Evolutionary conservation across 2,888 invertebrate genomes (phyloP).

Genomic region (Uloborus plumipes): DNA sequence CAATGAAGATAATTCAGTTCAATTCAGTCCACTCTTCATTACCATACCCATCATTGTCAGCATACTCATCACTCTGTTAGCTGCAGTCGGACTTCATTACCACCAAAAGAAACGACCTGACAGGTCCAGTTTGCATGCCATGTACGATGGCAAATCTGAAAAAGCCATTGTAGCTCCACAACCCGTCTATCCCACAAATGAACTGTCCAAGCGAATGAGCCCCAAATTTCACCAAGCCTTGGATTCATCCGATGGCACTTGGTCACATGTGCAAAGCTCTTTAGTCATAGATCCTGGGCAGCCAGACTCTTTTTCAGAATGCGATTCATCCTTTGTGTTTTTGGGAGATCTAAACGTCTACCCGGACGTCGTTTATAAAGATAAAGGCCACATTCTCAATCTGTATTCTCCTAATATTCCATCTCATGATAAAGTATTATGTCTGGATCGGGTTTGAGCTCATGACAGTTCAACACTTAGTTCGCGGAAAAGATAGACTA

Average conservation of each 20-base stretch:
- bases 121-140: conserved; percentile 24
- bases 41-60: conserved; percentile 35
- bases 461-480: too few relatives aligned
- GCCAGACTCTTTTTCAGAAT: conserved; percentile 54
- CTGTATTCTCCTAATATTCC: conserved; percentile 44
- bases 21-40: conserved; percentile 35
- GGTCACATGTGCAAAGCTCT: conserved; percentile 53
- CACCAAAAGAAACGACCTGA: conserved; percentile 13
- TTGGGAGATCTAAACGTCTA: conserved; percentile 50
- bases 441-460: conserved; percentile 38
- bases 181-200: conserved; percentile 14
- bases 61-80: conserved; percentile 34
- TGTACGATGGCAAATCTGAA: conserved; percentile 12
- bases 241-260: conserved; percentile 49
- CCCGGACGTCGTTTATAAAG: conserved; percentile 49
- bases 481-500: too few relatives aligned
- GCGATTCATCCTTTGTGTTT: conserved; percentile 56
- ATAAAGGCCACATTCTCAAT: conserved; percentile 34
- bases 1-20: conserved; percentile 4
- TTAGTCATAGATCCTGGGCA: conserved; percentile 53
- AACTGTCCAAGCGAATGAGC: conserved; percentile 32
- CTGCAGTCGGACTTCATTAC: conserved; percentile 26
- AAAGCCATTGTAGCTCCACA: conserved; percentile 21
- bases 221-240: conserved; percentile 36
- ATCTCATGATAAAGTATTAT: conserved; percentile 30